These are phyloP conservation scores for Hippocampus barbouri DNA, from an alignment of 2,113 vertebrate species.

Conservation along the genomic window DNA sequence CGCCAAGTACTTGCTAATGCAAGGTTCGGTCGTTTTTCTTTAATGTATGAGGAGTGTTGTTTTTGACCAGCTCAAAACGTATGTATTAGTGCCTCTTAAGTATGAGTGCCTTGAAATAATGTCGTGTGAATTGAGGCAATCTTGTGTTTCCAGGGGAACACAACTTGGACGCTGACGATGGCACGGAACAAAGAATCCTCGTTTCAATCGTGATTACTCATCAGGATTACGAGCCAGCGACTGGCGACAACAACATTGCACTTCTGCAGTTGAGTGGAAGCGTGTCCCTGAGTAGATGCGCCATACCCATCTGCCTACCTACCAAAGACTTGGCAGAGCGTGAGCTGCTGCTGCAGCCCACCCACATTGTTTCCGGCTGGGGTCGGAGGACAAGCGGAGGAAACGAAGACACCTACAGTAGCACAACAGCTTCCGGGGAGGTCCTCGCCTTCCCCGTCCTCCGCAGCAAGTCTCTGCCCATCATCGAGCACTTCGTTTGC, in stretches of 20 bases:
- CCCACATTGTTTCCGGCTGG: slow-evolving; percentile 83
- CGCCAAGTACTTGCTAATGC: too few species aligned
- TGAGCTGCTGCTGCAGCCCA: slow-evolving; percentile 69
- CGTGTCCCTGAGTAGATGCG: slow-evolving; percentile 45
- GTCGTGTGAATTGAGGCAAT: neutral
- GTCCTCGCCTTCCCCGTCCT: slow-evolving; percentile 59
- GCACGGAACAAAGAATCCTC: slow-evolving; percentile 66
- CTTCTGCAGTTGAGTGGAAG: slow-evolving; percentile 66
- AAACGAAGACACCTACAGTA: slow-evolving; percentile 17
- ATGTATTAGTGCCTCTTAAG: too few species aligned
- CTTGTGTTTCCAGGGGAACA: slow-evolving; percentile 73
- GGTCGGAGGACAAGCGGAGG: slow-evolving; percentile 73
- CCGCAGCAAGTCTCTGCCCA: slow-evolving; percentile 73
- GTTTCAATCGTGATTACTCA: slow-evolving; percentile 56
- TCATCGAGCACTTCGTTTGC: slow-evolving; percentile 73
- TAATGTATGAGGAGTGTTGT: fast-evolving
- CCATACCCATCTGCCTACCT: slow-evolving; percentile 82
- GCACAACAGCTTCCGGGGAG: slow-evolving; percentile 7
- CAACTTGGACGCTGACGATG: slow-evolving; percentile 56
- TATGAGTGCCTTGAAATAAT: too few species aligned
- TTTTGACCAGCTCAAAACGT: neutral
- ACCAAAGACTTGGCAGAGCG: slow-evolving; percentile 58
- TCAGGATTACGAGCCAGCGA: slow-evolving; percentile 43
- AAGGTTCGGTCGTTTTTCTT: neutral
- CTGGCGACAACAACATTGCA: slow-evolving; percentile 76